These are phyloP conservation scores for Baccha elongata DNA, from an alignment of 2,888 invertebrate genomes.

Conservation along the genomic window DNA sequence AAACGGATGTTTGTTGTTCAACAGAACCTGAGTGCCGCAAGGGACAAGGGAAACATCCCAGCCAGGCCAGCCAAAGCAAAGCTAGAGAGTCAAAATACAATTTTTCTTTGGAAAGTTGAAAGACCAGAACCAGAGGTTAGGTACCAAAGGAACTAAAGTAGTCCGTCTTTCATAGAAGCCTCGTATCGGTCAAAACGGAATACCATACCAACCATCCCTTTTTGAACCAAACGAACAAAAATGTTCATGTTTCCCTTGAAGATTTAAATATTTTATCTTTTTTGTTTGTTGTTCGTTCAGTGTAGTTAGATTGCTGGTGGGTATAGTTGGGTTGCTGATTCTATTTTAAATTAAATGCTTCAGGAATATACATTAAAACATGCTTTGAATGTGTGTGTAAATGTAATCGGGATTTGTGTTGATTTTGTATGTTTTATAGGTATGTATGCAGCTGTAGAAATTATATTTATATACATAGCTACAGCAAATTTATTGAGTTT, in stretches of 20 bases:
- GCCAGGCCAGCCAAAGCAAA: constrained; percentile 27
- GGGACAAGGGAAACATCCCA: constrained; percentile 49
- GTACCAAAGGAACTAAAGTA: too few relatives aligned
- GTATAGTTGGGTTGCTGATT: constrained; percentile 42
- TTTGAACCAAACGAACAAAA: constrained; percentile 61
- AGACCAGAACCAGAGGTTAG: not conserved
- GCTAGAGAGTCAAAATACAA: constrained; percentile 10
- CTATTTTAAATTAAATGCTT: constrained; percentile 65
- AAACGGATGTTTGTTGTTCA: constrained; percentile 70
- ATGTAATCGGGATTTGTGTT: not conserved
- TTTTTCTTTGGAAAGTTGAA: constrained; percentile 13
- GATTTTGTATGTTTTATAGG: constrained; percentile 2
- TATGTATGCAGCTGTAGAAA: not conserved
- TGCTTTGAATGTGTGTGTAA: not conserved
- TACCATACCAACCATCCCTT: constrained; percentile 58
- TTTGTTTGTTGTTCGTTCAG: constrained; percentile 1
- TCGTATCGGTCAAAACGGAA: constrained; percentile 30
- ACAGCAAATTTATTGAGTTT: not conserved
- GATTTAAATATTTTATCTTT: constrained; percentile 23
- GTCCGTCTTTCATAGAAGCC: too few relatives aligned
- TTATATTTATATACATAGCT: too few relatives aligned
- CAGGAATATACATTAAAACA: constrained; percentile 9
- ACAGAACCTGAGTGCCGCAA: constrained; percentile 25
- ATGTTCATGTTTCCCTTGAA: constrained; percentile 69
- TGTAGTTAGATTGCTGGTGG: not conserved